Conservation (phyloP, 1,140 invertebrate genomes). For the Euschistus heros region DNA sequence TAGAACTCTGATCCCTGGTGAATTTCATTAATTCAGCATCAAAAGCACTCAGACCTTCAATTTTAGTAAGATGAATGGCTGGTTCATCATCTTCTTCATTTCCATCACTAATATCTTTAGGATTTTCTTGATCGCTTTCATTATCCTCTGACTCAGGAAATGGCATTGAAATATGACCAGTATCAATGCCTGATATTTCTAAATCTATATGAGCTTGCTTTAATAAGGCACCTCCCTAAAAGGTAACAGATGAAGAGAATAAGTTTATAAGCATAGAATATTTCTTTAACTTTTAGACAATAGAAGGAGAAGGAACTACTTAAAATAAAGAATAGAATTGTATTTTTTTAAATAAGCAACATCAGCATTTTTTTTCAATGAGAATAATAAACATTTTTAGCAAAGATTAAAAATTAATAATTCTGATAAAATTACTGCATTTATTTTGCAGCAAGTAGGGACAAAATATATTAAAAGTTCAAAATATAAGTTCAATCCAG, state of each 20-base stretch:
- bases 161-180: not conserved
- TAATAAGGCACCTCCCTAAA: conserved; percentile 57
- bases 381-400: too few relatives aligned
- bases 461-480: too few relatives aligned
- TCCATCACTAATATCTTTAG: conserved; percentile 22
- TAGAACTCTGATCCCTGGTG: conserved; percentile 10
- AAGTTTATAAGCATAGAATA: not conserved
- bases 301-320: too few relatives aligned
- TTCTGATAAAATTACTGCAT: too few relatives aligned
- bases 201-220: conserved; percentile 63
- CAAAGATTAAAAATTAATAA: too few relatives aligned
- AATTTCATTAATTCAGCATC: conserved; percentile 17
- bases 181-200: conserved; percentile 50
- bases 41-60: not conserved
- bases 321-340: too few relatives aligned
- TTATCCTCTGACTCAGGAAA: conserved; percentile 33
- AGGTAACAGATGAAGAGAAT: conserved; percentile 15
- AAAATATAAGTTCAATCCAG: too few relatives aligned
- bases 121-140: conserved; percentile 36
- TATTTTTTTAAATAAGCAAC: too few relatives aligned
- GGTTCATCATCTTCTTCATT: conserved; percentile 10
- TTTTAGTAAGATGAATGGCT: not conserved
- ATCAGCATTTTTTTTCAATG: too few relatives aligned
- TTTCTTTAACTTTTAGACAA: too few relatives aligned
- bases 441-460: too few relatives aligned